phyloP scores from a whole-genome alignment of 2,888 invertebrate genomes.

The Chironomus riparius region DNA sequence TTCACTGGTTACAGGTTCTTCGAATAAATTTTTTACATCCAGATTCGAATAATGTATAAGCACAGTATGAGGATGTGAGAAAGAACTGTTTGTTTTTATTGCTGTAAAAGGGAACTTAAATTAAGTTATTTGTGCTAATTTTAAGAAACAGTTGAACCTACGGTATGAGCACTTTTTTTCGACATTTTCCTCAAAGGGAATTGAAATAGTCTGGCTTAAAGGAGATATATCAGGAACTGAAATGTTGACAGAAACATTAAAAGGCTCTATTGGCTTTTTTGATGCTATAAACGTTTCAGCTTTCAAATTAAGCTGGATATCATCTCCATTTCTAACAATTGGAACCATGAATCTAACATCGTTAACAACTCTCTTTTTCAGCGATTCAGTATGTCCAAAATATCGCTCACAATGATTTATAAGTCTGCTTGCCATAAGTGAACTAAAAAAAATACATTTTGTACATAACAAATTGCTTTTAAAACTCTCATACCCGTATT shows the following conservation, averaged over 20 bases:
- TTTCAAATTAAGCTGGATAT: slow-evolving; percentile 54
- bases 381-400: slow-evolving; percentile 47
- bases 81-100: slow-evolving; percentile 32
- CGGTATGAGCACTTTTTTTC: background rate
- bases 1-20: slow-evolving; percentile 53
- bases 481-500: slow-evolving; percentile 32
- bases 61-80: slow-evolving; percentile 65
- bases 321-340: slow-evolving; percentile 51
- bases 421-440: slow-evolving; percentile 54
- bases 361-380: slow-evolving; percentile 50
- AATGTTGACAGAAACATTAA: slow-evolving; percentile 41
- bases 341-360: slow-evolving; percentile 50
- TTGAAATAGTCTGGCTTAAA: slow-evolving; percentile 59
- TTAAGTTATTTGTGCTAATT: too few relatives aligned
- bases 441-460: slow-evolving; percentile 43
- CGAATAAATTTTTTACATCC: slow-evolving; percentile 58
- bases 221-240: slow-evolving; percentile 66
- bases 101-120: slow-evolving; percentile 24
- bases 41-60: slow-evolving; percentile 59
- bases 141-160: background rate
- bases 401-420: slow-evolving; percentile 59
- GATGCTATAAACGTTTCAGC: slow-evolving; percentile 60
- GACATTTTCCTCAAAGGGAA: slow-evolving; percentile 47
- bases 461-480: background rate
- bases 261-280: slow-evolving; percentile 49